Conservation (phyloP, 2,113 vertebrate genomes). For the Calypte anna region DNA sequence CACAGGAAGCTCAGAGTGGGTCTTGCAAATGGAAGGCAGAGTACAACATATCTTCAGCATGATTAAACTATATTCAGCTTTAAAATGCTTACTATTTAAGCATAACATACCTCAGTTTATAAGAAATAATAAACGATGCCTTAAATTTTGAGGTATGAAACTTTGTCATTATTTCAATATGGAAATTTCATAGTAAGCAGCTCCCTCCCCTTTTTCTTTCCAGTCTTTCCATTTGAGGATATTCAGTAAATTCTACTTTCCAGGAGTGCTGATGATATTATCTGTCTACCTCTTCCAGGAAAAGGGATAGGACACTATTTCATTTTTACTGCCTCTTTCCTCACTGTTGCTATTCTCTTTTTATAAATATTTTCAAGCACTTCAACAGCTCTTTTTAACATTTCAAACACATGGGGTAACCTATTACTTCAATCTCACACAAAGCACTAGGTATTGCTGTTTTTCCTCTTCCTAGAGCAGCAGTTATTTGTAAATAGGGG, state of each 20-base stretch:
- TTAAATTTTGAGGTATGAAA: neutral
- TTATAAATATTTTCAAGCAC: neutral
- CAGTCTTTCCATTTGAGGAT: neutral
- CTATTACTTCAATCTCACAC: neutral
- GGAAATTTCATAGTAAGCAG: conserved; percentile 55
- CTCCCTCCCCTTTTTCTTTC: conserved; percentile 10
- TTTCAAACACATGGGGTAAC: neutral
- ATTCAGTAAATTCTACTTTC: conserved; percentile 50
- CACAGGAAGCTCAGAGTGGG: conserved; percentile 77
- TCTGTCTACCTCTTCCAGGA: conserved; percentile 20
- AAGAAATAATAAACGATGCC: conserved; percentile 52
- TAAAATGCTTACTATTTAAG: conserved; percentile 57
- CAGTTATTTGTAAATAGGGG: conserved; percentile 14
- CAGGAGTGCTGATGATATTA: neutral
- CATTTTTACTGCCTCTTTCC: neutral
- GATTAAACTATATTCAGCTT: conserved; percentile 64
- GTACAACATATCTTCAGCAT: conserved; percentile 63
- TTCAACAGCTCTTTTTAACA: neutral
- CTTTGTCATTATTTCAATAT: conserved; percentile 48
- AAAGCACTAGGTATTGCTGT: neutral
- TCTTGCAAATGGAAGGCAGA: conserved; percentile 72
- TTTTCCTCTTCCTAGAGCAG: neutral
- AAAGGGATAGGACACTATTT: neutral
- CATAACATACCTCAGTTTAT: conserved; percentile 7
- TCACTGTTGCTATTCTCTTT: neutral